Percentiles rank a stretch among this genome's conserved stretches.
Evolutionary conservation across 2,888 invertebrate genomes (phyloP).

Genomic region (Seira ritae): DNA sequence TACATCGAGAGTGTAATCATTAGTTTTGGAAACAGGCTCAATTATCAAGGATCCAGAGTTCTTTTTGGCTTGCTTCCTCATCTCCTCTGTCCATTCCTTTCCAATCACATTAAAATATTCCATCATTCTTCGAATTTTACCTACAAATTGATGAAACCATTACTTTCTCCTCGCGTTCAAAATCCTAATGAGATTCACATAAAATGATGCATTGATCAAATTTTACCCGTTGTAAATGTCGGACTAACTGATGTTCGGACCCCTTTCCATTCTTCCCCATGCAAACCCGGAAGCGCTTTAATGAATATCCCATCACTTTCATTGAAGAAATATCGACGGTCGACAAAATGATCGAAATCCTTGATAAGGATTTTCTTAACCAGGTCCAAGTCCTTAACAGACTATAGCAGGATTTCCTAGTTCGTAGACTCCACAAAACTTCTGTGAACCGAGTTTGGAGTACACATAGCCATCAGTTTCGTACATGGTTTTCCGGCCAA

Average conservation of each 20-base stretch:
- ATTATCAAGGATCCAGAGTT: background rate
- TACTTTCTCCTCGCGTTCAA: slow-evolving; percentile 33
- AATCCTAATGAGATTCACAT: too few relatives aligned
- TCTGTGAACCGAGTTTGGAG: slow-evolving; percentile 19
- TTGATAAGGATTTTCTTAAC: slow-evolving; percentile 52
- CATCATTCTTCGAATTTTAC: slow-evolving; percentile 51
- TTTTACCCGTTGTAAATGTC: slow-evolving; percentile 55
- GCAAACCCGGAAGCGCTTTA: slow-evolving; percentile 7
- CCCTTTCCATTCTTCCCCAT: slow-evolving; percentile 46
- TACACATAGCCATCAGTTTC: background rate
- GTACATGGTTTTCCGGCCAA: background rate
- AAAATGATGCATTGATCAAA: slow-evolving; percentile 50
- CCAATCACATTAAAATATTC: slow-evolving; percentile 24
- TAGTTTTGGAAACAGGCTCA: slow-evolving; percentile 12
- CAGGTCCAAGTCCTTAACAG: slow-evolving; percentile 54
- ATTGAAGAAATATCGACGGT: background rate
- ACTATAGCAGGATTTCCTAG: slow-evolving; percentile 8
- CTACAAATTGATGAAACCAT: slow-evolving; percentile 26
- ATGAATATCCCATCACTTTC: background rate
- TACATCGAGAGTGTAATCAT: slow-evolving; percentile 69
- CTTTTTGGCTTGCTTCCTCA: slow-evolving; percentile 10
- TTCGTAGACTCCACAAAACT: slow-evolving; percentile 34
- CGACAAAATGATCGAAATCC: slow-evolving; percentile 46
- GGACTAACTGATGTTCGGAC: slow-evolving; percentile 40
- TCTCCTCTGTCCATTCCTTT: background rate